Evolutionary conservation across 2,113 vertebrate species (phyloP).

Genomic region (Alectura lathami): DNA sequence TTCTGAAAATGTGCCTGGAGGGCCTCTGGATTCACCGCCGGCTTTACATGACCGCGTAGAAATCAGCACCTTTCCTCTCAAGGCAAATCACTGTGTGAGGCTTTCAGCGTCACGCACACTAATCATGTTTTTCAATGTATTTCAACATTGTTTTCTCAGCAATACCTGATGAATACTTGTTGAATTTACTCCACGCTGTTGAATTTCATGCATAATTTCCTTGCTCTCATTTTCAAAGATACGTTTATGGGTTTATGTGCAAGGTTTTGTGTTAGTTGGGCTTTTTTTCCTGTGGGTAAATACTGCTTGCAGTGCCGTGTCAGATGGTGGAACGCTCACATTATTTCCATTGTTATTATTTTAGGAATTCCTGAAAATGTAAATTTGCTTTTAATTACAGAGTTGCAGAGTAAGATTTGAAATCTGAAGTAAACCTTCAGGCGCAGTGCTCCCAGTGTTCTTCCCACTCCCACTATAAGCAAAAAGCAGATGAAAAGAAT

Average conservation of each 20-base stretch:
- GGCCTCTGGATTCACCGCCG: constrained; percentile 68
- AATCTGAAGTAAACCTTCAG: background rate
- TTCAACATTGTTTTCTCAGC: background rate
- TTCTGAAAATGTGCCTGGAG: constrained; percentile 30
- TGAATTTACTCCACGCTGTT: background rate
- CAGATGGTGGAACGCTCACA: background rate
- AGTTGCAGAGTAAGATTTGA: background rate
- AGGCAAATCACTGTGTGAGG: background rate
- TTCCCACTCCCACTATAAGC: background rate
- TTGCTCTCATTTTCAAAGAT: background rate
- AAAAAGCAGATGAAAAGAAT: background rate
- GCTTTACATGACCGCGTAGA: constrained; percentile 79
- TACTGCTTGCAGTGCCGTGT: background rate
- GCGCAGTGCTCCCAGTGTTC: background rate
- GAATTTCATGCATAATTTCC: background rate
- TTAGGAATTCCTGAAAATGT: background rate
- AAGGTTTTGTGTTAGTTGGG: background rate
- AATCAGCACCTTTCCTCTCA: constrained; percentile 13
- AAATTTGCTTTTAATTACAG: background rate
- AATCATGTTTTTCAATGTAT: background rate
- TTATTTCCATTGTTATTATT: background rate
- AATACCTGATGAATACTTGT: background rate
- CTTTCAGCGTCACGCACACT: background rate
- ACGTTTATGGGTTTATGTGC: background rate
- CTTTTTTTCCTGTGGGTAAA: background rate